These are phyloP conservation scores for Toxonevra muliebris DNA, from an alignment of 2,888 invertebrate species.

Conservation along the genomic window DNA sequence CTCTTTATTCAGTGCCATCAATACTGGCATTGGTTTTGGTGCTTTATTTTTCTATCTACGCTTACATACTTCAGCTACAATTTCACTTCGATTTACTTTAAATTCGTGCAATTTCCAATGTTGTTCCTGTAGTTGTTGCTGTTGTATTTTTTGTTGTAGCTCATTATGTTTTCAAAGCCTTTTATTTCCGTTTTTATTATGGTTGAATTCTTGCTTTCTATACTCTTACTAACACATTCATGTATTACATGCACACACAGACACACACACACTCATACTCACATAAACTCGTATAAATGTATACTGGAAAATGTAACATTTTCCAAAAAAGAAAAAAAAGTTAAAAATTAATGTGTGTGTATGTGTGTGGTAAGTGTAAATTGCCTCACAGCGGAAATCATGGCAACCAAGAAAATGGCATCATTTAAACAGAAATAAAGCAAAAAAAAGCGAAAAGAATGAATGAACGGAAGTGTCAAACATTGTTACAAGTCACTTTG, in stretches of 20 bases:
- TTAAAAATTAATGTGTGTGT: not conserved
- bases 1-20: too few species aligned
- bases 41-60: too few species aligned
- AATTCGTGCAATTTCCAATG: too few species aligned
- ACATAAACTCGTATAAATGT: not conserved
- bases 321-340: constrained; percentile 1
- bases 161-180: too few species aligned
- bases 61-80: too few species aligned
- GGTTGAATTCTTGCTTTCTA: too few species aligned
- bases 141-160: constrained; percentile 4
- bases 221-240: too few species aligned
- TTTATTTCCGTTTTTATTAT: too few species aligned
- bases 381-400: constrained; percentile 38
- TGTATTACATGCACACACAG: not conserved
- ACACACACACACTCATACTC: not conserved
- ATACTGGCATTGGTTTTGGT: too few species aligned
- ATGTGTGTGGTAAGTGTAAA: not conserved
- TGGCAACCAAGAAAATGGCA: constrained; percentile 38
- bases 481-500: constrained; percentile 1
- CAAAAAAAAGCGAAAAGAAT: constrained; percentile 1
- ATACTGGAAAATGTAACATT: constrained; percentile 7
- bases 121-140: not conserved
- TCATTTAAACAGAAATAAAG: constrained; percentile 27
- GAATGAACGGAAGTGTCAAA: constrained; percentile 2
- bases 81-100: too few species aligned